Percentiles rank a stretch among this genome's conserved stretches.
phyloP scores from a whole-genome alignment of 2,113 vertebrate genomes.

The Empidonax traillii region DNA sequence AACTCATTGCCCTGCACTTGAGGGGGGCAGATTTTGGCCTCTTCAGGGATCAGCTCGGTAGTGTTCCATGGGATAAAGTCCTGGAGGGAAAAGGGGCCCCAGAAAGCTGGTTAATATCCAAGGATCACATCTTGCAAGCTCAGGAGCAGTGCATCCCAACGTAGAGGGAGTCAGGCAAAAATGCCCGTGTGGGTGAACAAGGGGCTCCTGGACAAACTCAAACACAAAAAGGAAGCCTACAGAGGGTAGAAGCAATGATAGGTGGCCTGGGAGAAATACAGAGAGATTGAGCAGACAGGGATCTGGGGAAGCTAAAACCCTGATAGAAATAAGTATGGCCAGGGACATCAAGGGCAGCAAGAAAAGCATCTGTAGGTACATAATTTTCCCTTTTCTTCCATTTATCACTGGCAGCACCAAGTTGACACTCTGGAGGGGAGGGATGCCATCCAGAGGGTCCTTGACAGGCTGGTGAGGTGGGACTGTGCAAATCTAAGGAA shows the following conservation, averaged over 20 bases:
- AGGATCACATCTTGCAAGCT: not conserved
- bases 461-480: not conserved
- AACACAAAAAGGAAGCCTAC: not conserved
- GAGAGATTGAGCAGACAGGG: not conserved
- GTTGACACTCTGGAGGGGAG: not conserved
- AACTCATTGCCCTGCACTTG: not conserved
- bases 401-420: rapidly evolving
- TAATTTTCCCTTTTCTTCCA: not conserved
- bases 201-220: not conserved
- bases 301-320: not conserved
- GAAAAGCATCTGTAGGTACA: not conserved
- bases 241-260: not conserved
- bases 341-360: not conserved
- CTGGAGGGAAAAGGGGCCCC: not conserved
- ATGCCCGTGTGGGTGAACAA: not conserved
- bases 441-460: not conserved
- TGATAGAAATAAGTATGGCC: not conserved
- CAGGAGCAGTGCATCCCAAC: not conserved
- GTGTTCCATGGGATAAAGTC: not conserved
- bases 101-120: not conserved
- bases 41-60: not conserved
- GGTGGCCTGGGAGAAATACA: not conserved
- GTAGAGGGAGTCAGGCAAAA: not conserved
- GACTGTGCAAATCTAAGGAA: not conserved
- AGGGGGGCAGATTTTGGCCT: not conserved